Evolutionary conservation across 1,140 invertebrate species (phyloP).

Genomic region (Drosophila insularis): DNA sequence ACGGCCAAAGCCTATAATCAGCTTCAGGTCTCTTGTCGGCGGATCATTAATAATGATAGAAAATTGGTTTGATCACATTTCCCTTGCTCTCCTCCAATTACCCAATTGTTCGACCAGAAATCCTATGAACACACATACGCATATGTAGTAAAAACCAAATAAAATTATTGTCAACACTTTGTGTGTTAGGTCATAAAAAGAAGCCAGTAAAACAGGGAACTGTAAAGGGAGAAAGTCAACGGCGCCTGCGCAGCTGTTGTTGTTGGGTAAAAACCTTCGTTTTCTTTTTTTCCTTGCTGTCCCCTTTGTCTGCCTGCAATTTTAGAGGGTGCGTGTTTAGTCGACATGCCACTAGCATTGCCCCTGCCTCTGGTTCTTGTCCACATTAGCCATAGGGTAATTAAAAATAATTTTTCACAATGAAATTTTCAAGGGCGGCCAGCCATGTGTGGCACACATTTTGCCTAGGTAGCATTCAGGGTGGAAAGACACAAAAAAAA

Average conservation of each 20-base stretch:
- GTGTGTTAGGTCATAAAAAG: conserved; percentile 38
- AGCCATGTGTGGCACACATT: conserved; percentile 75
- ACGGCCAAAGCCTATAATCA: conserved; percentile 30
- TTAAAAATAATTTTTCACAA: conserved; percentile 72
- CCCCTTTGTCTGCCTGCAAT: conserved; percentile 41
- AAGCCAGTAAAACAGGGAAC: conserved; percentile 8
- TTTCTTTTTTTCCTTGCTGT: conserved; percentile 12
- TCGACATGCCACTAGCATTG: conserved; percentile 17
- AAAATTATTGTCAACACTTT: conserved; percentile 74
- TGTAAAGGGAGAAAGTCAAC: conserved; percentile 23
- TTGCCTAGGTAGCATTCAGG: conserved; percentile 25
- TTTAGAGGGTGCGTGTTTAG: conserved; percentile 68
- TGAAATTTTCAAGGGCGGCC: conserved; percentile 72
- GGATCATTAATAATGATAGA: conserved; percentile 45
- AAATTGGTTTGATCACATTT: conserved; percentile 3
- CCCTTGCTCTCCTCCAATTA: neutral
- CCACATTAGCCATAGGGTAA: conserved; percentile 54
- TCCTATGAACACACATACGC: conserved; percentile 50
- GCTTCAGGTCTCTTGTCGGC: conserved; percentile 20
- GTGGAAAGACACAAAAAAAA: conserved; percentile 43
- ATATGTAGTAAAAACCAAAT: conserved; percentile 69
- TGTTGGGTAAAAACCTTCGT: conserved; percentile 32
- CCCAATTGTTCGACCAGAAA: conserved; percentile 64
- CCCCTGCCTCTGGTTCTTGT: neutral
- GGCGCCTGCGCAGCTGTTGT: conserved; percentile 75